Conservation (phyloP, 1,140 invertebrate genomes). For the Tetramorium simillimum region DNA sequence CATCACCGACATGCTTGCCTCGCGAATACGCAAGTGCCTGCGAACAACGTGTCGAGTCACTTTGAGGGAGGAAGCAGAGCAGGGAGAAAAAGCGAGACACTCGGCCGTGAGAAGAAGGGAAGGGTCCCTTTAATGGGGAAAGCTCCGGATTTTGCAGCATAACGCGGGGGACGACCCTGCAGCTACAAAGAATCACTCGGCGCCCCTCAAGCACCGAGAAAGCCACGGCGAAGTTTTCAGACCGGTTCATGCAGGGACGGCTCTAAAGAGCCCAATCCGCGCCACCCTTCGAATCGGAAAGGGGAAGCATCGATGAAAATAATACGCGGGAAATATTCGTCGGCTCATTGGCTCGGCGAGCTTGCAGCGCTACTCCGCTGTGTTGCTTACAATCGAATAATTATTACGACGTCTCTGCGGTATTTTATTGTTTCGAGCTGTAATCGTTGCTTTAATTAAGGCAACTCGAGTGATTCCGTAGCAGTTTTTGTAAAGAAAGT, state of each 20-base stretch:
- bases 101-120: conserved; percentile 31
- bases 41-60: conserved; percentile 51
- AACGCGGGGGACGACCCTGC: conserved; percentile 68
- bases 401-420: conserved; percentile 27
- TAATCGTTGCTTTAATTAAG: conserved; percentile 15
- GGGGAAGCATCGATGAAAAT: conserved; percentile 51
- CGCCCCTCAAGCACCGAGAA: conserved; percentile 56
- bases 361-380: neutral
- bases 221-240: conserved; percentile 72
- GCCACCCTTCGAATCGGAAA: conserved; percentile 37
- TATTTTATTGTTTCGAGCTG: conserved; percentile 10
- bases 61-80: conserved; percentile 16
- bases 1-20: conserved; percentile 19
- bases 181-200: conserved; percentile 75
- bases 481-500: neutral
- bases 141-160: conserved; percentile 72
- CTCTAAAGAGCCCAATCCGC: conserved; percentile 68
- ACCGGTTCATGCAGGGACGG: conserved; percentile 52
- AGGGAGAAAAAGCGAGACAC: conserved; percentile 20
- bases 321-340: conserved; percentile 47
- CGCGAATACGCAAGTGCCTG: conserved; percentile 35
- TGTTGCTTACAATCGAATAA: conserved; percentile 36
- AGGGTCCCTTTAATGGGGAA: conserved; percentile 67
- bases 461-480: neutral
- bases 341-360: conserved; percentile 32